These are phyloP conservation scores for Lycaon pictus DNA, from an alignment of 2,113 vertebrate genomes.

Conservation along the genomic window DNA sequence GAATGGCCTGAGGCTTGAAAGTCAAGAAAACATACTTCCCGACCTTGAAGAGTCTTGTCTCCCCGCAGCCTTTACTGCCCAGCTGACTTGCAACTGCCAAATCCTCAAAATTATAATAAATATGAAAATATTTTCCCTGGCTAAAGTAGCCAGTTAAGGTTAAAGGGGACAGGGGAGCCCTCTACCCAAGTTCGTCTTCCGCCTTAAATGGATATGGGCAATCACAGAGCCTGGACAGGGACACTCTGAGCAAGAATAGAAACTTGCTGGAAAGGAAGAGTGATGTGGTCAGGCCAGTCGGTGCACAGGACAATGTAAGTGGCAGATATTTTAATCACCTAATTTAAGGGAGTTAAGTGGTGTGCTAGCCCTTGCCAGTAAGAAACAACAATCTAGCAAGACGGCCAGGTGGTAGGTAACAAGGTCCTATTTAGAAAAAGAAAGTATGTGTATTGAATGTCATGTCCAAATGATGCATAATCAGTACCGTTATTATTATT, in stretches of 20 bases:
- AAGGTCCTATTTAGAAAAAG: not conserved
- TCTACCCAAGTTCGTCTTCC: not conserved
- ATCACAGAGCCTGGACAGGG: not conserved
- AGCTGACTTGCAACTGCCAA: not conserved
- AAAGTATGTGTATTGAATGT: conserved; percentile 20
- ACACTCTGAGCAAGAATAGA: not conserved
- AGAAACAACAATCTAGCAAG: not conserved
- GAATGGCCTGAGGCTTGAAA: not conserved
- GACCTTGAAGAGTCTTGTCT: not conserved
- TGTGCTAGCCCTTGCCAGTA: not conserved
- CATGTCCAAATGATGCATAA: not conserved
- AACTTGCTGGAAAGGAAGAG: not conserved
- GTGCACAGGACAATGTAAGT: fast-evolving
- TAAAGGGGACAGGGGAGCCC: not conserved
- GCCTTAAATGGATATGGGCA: not conserved
- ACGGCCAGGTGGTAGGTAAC: not conserved
- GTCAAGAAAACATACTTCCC: not conserved
- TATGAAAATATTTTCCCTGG: not conserved
- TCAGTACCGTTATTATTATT: conserved; percentile 32
- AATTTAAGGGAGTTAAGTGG: not conserved
- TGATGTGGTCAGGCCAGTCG: not conserved
- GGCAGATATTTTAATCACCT: not conserved
- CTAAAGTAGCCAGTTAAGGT: not conserved
- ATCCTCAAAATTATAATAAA: not conserved
- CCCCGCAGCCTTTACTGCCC: not conserved